Conservation (phyloP, 2,113 vertebrate genomes). For the Nymphicus hollandicus region DNA sequence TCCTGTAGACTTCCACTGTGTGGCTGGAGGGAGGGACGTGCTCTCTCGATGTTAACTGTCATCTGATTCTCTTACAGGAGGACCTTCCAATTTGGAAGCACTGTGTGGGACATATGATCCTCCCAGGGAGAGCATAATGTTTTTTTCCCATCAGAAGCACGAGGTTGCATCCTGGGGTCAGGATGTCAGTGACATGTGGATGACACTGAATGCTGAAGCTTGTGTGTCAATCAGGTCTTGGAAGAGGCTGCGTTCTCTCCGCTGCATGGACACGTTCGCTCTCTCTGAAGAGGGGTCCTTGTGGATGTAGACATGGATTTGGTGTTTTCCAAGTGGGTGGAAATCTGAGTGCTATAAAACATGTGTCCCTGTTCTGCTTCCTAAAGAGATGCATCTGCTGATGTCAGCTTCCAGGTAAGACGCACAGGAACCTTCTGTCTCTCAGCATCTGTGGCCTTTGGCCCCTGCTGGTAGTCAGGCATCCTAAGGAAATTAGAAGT, state of each 20-base stretch:
- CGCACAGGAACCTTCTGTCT: neutral
- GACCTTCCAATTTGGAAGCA: neutral
- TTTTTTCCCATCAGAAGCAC: neutral
- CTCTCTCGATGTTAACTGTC: neutral
- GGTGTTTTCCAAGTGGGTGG: neutral
- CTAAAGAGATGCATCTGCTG: neutral
- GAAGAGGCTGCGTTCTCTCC: neutral
- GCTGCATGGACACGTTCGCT: neutral
- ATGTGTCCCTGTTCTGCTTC: neutral
- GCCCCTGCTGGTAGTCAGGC: neutral
- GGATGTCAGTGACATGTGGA: neutral
- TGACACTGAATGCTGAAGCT: neutral
- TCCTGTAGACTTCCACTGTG: neutral
- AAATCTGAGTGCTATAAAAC: neutral
- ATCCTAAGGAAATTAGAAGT: constrained; percentile 20
- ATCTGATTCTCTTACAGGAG: neutral
- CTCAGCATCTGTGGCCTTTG: constrained; percentile 17
- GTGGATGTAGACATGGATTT: neutral
- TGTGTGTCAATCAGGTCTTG: neutral
- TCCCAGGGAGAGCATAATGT: neutral
- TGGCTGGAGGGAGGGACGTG: neutral
- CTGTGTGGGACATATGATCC: neutral
- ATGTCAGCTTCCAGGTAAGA: constrained; percentile 15
- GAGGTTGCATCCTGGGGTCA: neutral
- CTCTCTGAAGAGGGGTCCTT: neutral